phyloP scores from a whole-genome alignment of 1,140 invertebrate species.

The Papilio dardanus region DNA sequence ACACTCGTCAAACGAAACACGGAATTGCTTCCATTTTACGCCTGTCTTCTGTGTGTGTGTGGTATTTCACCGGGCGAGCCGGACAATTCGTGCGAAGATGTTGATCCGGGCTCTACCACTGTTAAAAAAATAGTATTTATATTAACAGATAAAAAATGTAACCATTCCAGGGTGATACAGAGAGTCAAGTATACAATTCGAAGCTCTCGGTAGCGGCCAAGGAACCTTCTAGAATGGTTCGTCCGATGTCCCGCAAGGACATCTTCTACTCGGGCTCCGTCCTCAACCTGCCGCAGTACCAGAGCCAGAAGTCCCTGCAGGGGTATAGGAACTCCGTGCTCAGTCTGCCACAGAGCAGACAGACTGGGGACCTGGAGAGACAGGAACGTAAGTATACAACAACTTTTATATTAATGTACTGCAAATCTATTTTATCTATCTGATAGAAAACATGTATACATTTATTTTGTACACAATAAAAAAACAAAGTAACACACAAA shows the following conservation, averaged over 20 bases:
- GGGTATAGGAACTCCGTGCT: constrained; percentile 93
- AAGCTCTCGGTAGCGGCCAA: constrained; percentile 74
- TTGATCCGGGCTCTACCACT: too few relatives aligned
- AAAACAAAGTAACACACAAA: too few relatives aligned
- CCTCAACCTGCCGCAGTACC: constrained; percentile 94
- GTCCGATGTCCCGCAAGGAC: constrained; percentile 97
- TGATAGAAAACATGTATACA: too few relatives aligned
- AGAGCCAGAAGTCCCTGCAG: constrained; percentile 95
- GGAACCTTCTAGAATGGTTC: constrained; percentile 88
- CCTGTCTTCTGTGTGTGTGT: too few relatives aligned
- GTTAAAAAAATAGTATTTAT: too few relatives aligned
- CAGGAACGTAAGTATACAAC: constrained; percentile 87
- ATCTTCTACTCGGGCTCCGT: constrained; percentile 99
- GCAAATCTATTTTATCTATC: background rate
- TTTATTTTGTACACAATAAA: too few relatives aligned
- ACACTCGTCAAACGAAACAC: too few relatives aligned
- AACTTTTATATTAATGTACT: background rate
- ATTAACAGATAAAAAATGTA: background rate
- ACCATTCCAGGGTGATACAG: constrained; percentile 64
- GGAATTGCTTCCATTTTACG: too few relatives aligned
- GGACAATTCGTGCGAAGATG: too few relatives aligned
- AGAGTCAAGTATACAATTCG: constrained; percentile 76
- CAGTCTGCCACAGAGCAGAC: constrained; percentile 87
- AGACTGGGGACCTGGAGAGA: constrained; percentile 86
- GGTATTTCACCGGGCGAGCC: too few relatives aligned